Evolutionary conservation across 2,113 vertebrate genomes (phyloP).

Genomic region (Merops nubicus): DNA sequence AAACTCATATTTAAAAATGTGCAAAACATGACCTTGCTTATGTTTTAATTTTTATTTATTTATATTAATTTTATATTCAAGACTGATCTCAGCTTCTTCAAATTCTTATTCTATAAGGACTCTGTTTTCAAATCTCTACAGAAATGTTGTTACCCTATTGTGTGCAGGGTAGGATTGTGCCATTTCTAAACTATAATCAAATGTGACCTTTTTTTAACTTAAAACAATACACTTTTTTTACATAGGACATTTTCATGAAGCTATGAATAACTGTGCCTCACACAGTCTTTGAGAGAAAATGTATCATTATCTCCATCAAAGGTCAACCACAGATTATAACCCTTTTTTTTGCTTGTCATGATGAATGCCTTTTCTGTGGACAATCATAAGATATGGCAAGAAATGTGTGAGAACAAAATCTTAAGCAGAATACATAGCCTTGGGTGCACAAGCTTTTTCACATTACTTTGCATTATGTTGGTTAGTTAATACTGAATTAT

Average conservation of each 20-base stretch:
- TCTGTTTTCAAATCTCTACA: neutral
- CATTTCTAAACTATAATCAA: constrained; percentile 49
- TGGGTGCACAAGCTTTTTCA: neutral
- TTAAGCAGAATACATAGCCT: neutral
- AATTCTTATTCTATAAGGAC: neutral
- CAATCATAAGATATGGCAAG: constrained; percentile 30
- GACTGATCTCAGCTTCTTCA: neutral
- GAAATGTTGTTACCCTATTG: neutral
- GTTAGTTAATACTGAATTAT: neutral
- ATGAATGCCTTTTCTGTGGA: constrained; percentile 54
- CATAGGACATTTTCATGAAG: constrained; percentile 64
- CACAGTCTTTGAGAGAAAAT: constrained; percentile 61
- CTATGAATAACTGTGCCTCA: constrained; percentile 74
- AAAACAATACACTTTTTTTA: constrained; percentile 62
- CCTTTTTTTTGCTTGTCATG: constrained; percentile 50
- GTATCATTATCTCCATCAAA: constrained; percentile 75
- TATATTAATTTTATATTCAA: neutral
- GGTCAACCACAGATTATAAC: constrained; percentile 76
- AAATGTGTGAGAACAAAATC: constrained; percentile 59
- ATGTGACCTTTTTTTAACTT: neutral
- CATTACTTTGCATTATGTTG: neutral
- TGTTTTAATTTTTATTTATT: neutral
- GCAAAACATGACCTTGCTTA: neutral
- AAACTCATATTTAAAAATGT: neutral
- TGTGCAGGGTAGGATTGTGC: neutral